These are phyloP conservation scores for Noctua pronuba DNA, from an alignment of 2,888 invertebrate species.

Conservation along the genomic window DNA sequence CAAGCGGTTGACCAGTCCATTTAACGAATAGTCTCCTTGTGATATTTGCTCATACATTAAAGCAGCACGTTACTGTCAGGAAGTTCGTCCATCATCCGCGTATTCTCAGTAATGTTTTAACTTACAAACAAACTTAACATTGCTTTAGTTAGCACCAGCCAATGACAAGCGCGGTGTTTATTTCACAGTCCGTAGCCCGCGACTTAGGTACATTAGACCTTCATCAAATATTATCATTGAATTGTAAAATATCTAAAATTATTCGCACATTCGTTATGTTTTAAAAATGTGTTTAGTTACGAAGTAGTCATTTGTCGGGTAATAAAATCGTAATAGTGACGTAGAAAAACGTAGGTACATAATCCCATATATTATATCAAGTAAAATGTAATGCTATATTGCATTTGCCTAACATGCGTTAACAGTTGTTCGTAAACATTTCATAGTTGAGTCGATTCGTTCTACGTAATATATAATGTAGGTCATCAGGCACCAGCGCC, in stretches of 20 bases:
- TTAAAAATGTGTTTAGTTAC: background rate
- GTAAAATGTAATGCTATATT: constrained; percentile 11
- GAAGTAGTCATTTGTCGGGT: background rate
- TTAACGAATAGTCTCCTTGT: background rate
- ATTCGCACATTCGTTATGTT: constrained; percentile 11
- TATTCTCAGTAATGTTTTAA: constrained; percentile 10
- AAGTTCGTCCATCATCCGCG: constrained; percentile 23
- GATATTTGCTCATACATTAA: constrained; percentile 24
- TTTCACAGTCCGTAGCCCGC: background rate
- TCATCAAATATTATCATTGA: constrained; percentile 41
- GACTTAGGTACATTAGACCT: constrained; percentile 18
- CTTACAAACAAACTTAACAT: constrained; percentile 1
- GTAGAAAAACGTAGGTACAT: background rate
- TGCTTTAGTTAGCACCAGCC: constrained; percentile 1
- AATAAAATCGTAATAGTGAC: background rate
- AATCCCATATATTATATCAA: background rate
- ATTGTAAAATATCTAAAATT: constrained; percentile 23
- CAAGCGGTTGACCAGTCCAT: background rate
- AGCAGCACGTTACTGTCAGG: constrained; percentile 10
- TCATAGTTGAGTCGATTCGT: constrained; percentile 46
- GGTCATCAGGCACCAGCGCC: constrained; percentile 57
- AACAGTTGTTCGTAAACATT: constrained; percentile 32
- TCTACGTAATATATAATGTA: constrained; percentile 60
- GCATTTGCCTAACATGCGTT: constrained; percentile 5
- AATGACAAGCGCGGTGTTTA: constrained; percentile 19